Conservation (phyloP, 2,113 vertebrate genomes). For the Passerina amoena region DNA sequence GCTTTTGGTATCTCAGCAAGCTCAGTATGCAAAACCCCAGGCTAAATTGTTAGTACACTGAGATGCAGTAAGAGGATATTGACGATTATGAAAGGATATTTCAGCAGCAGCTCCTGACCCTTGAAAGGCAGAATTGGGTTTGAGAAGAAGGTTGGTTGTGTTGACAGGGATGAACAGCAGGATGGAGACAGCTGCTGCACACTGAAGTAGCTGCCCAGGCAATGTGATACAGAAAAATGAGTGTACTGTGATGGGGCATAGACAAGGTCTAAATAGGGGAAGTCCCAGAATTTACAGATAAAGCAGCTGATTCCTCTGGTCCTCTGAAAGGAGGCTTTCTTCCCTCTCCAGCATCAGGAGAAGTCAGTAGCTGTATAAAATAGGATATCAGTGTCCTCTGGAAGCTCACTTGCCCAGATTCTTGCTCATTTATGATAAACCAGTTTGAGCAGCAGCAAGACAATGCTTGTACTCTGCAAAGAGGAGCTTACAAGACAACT, state of each 20-base stretch:
- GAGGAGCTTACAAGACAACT: not conserved
- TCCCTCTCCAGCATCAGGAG: not conserved
- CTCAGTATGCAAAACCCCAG: not conserved
- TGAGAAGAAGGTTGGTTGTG: not conserved
- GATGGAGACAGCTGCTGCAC: not conserved
- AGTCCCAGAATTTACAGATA: not conserved
- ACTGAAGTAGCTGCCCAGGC: not conserved
- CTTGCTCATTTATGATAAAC: not conserved
- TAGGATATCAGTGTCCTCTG: not conserved
- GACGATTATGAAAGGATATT: not conserved
- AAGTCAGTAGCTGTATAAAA: accelerated
- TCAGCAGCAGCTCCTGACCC: not conserved
- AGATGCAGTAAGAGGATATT: not conserved
- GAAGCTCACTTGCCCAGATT: not conserved
- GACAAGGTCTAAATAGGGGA: not conserved
- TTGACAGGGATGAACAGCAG: not conserved
- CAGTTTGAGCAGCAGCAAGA: not conserved
- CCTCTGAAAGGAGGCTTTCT: not conserved
- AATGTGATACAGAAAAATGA: not conserved
- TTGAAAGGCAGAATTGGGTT: not conserved
- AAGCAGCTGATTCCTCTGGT: not conserved
- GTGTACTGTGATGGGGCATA: not conserved
- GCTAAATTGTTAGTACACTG: not conserved
- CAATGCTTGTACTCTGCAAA: not conserved
- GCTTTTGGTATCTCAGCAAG: not conserved